A percentile compares a stretch with the other conserved stretches of the same genome.
Evolutionary conservation across 2,113 vertebrate genomes (phyloP).

Genomic region (Tupaia chinensis): DNA sequence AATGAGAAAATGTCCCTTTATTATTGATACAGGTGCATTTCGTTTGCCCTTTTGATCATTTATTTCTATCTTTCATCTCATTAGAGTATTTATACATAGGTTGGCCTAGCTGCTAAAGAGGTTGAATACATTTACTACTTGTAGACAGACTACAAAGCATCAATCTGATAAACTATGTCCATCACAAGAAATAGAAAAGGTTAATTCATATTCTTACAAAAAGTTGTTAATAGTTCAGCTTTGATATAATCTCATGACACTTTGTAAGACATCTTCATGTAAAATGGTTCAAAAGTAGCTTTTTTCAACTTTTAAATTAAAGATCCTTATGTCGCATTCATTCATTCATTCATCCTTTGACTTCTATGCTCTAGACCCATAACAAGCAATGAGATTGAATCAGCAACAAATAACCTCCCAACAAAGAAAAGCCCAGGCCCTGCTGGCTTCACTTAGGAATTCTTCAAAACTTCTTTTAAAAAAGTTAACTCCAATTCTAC

Average conservation of each 20-base stretch:
- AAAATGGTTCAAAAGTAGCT: constrained; percentile 19
- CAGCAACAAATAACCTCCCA: no score
- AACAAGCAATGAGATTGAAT: no score
- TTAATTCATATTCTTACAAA: constrained; percentile 48
- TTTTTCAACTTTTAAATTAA: constrained; percentile 17
- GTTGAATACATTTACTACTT: constrained; percentile 67
- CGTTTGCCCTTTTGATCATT: constrained; percentile 34
- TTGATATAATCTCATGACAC: neutral
- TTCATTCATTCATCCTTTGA: neutral
- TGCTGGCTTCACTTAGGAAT: no score
- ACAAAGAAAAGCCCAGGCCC: no score
- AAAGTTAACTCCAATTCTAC: no score
- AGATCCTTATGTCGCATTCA: neutral
- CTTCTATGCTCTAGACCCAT: neutral
- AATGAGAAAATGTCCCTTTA: constrained; percentile 7
- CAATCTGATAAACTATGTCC: constrained; percentile 61
- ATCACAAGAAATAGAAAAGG: constrained; percentile 58
- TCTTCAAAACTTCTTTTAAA: no score
- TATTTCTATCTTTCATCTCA: constrained; percentile 67
- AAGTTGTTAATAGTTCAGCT: neutral
- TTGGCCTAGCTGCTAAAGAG: constrained; percentile 75
- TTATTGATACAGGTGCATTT: constrained; percentile 53
- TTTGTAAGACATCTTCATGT: neutral
- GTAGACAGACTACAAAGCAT: constrained; percentile 48
- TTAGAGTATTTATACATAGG: constrained; percentile 75